These are phyloP conservation scores for Sorex araneus DNA, from an alignment of 2,113 vertebrate species.

Conservation along the genomic window DNA sequence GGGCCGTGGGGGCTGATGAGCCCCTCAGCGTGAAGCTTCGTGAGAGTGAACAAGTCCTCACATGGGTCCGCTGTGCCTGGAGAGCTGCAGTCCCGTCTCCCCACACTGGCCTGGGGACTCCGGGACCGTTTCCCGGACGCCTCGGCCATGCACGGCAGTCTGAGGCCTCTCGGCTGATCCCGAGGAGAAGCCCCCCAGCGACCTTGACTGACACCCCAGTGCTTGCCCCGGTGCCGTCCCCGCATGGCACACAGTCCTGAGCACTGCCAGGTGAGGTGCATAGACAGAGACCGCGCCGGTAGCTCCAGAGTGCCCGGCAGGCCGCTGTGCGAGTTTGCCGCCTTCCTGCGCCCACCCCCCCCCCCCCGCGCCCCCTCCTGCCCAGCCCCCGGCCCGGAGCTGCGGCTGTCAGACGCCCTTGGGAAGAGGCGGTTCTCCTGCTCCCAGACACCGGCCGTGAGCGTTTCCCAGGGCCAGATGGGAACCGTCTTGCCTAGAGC, in stretches of 20 bases:
- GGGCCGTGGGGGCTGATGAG: too few species aligned
- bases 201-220: slow-evolving; percentile 70
- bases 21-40: not conserved
- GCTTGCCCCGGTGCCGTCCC: too few species aligned
- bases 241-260: too few species aligned
- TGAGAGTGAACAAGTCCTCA: not conserved
- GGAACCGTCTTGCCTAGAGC: slow-evolving; percentile 52
- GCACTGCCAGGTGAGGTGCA: too few species aligned
- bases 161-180: slow-evolving; percentile 64
- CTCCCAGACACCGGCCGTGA: not conserved
- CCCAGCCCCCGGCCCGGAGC: not conserved
- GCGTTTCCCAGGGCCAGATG: not conserved
- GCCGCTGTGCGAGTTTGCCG: not conserved
- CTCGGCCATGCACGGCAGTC: slow-evolving; percentile 54
- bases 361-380: too few species aligned
- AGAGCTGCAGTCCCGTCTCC: not conserved
- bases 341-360: not conserved
- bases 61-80: not conserved
- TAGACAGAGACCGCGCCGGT: slow-evolving; percentile 72
- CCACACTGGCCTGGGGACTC: slow-evolving; percentile 50
- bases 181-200: not conserved
- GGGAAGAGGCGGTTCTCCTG: slow-evolving; percentile 50
- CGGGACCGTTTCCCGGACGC: slow-evolving; percentile 70
- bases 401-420: slow-evolving; percentile 11
- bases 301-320: slow-evolving; percentile 38